Percentiles rank a stretch among this genome's conserved stretches.
Evolutionary conservation across 2,113 vertebrate genomes (phyloP).

Genomic region (Neofelis nebulosa): DNA sequence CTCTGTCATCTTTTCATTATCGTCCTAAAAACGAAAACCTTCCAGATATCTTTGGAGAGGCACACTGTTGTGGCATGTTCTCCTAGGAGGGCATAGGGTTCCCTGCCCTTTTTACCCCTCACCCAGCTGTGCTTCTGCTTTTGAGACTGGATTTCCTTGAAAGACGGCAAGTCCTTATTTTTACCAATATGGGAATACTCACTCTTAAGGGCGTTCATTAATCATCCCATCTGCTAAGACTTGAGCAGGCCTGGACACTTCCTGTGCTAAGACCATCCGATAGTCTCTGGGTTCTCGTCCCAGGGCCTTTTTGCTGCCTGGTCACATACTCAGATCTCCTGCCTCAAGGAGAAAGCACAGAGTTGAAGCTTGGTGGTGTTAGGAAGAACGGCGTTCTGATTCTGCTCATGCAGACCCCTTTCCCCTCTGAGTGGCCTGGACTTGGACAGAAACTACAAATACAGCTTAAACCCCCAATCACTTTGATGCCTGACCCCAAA

Average conservation of each 20-base stretch:
- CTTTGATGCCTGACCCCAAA: neutral
- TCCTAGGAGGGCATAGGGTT: fast-evolving
- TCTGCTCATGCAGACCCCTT: fast-evolving
- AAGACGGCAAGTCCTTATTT: neutral
- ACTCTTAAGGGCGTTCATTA: neutral
- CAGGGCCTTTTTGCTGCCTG: neutral
- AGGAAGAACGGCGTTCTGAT: neutral
- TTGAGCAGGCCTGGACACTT: neutral
- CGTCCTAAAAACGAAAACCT: neutral
- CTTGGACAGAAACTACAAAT: neutral
- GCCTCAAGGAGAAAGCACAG: neutral
- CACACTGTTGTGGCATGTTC: neutral
- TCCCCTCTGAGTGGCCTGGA: neutral
- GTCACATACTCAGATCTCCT: neutral
- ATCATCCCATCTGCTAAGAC: neutral
- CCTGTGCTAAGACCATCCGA: neutral
- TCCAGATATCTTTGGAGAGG: neutral
- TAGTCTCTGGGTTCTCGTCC: neutral
- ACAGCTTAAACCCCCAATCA: neutral
- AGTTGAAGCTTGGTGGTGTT: neutral
- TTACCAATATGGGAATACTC: neutral
- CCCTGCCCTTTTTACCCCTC: neutral
- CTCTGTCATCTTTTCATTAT: neutral
- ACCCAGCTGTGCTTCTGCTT: neutral
- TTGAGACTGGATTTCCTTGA: neutral